phyloP scores from a whole-genome alignment of 2,113 vertebrate species.

The Pseudopodoces humilis region DNA sequence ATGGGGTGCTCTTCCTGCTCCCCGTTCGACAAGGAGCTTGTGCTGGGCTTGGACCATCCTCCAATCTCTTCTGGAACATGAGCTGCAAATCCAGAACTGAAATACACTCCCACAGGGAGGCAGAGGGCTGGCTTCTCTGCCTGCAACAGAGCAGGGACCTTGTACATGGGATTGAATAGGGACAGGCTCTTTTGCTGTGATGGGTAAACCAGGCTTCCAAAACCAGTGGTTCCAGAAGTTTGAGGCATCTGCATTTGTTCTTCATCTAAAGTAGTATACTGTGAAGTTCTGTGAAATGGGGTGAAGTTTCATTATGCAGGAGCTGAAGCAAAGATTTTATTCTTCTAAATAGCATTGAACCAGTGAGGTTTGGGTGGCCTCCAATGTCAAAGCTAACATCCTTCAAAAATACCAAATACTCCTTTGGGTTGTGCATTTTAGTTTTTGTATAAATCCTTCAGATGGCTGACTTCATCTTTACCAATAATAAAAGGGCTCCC shows the following conservation, averaged over 20 bases:
- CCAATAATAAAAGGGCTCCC: not conserved
- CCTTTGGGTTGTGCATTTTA: not conserved
- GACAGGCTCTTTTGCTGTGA: not conserved
- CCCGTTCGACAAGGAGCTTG: not conserved
- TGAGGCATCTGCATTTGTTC: rapidly evolving
- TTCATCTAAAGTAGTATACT: not conserved
- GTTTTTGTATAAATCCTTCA: not conserved
- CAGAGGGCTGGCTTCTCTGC: not conserved
- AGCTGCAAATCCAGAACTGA: not conserved
- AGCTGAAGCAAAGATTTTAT: not conserved
- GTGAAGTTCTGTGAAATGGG: not conserved
- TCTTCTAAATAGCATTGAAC: not conserved
- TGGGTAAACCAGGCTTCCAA: not conserved
- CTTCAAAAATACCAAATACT: not conserved
- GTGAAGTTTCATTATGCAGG: not conserved
- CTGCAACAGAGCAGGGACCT: not conserved
- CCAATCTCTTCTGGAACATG: not conserved
- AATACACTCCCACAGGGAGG: rapidly evolving
- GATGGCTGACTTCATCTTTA: not conserved
- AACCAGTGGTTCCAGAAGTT: not conserved
- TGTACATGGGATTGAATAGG: rapidly evolving
- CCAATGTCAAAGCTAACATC: not conserved
- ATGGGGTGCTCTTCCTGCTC: not conserved
- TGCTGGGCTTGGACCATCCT: not conserved
- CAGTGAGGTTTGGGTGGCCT: not conserved